phyloP scores from a whole-genome alignment of 2,888 invertebrate species.

The Eupithecia tripunctaria region DNA sequence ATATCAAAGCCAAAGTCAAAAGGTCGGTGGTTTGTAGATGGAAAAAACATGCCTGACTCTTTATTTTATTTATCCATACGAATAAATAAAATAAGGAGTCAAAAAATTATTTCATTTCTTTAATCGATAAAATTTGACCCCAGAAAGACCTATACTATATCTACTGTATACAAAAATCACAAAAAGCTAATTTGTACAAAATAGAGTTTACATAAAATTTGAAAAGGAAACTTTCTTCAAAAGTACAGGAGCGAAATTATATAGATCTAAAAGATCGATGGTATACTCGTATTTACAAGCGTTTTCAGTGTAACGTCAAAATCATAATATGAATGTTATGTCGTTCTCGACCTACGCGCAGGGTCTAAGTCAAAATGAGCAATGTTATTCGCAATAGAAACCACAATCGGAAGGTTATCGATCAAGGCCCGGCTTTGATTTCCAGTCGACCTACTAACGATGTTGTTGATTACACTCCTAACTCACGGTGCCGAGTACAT shows the following conservation, averaged over 20 bases:
- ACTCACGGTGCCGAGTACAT: not conserved
- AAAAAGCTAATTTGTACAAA: too few relatives aligned
- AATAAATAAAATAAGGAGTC: not conserved
- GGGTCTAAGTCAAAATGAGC: slow-evolving; percentile 15
- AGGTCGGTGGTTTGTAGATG: not conserved
- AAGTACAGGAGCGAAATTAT: too few relatives aligned
- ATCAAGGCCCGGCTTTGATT: slow-evolving; percentile 24
- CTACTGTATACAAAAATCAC: not conserved
- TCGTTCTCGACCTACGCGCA: not conserved
- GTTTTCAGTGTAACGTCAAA: too few relatives aligned
- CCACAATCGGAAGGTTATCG: slow-evolving; percentile 29
- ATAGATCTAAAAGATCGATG: too few relatives aligned
- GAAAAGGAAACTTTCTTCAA: not conserved
- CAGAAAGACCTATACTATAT: not conserved
- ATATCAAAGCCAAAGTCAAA: not conserved
- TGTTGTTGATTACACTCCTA: not conserved
- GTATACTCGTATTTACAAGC: too few relatives aligned
- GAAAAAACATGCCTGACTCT: not conserved
- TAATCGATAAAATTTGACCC: not conserved
- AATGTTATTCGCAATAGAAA: slow-evolving; percentile 9
- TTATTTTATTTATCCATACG: too few relatives aligned
- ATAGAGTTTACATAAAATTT: not conserved
- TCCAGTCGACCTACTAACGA: slow-evolving; percentile 27
- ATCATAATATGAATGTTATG: not conserved
- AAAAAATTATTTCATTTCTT: not conserved